Base-by-base conservation (phyloP, 2,888 invertebrate species). In the Dromius quadrimaculatus region DNA sequence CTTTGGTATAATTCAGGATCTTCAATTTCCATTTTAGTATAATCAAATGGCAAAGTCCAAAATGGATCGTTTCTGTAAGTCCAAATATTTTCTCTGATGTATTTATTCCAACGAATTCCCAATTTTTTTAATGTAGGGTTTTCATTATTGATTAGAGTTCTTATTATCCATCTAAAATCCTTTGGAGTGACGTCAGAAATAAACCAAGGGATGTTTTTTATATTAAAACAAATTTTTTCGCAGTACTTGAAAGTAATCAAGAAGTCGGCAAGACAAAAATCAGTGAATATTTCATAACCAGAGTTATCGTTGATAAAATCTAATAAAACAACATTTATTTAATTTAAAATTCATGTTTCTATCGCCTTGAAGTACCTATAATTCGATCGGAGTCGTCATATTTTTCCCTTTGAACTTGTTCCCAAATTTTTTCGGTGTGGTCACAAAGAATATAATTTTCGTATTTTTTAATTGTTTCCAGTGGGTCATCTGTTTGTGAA, bases 131-230 rank as follows among this genome's bases (percentile, higher is more conserved):
- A 71, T 15, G 43, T 61, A 36, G 76, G 66, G 71, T 83, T 80
- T 0, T 77, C 75, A 63, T 75, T 79, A 28, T 64, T 70, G 28
- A 73, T 74, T 76, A 89, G 79, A 71, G 82, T 80, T 1, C 86
- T 77, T 13, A 95, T 74, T 0, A 87, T 85, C 90, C 91, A 92
- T 77, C 86, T 75, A 70, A 97, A 91, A 83, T 99, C 98, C 1
- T 80, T 76, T 1, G 77, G 78, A 13, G 90, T 93, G 0, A 91
- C 93, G 80, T 99, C 98, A 0, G 97, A 98, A 5, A 99, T 90
- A 81, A 93, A 99, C 98, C 98, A 99, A 0, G 98, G 97, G 73
- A 94, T 90, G 1, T 87, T 85, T 84, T 98, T 98, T 0, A 92
- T 90, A 81, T 96, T 91, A 76, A 98, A 91, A 73, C 91, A 85